These are phyloP conservation scores for Phrynosoma platyrhinos DNA, from an alignment of 2,113 vertebrate genomes.

Conservation along the genomic window DNA sequence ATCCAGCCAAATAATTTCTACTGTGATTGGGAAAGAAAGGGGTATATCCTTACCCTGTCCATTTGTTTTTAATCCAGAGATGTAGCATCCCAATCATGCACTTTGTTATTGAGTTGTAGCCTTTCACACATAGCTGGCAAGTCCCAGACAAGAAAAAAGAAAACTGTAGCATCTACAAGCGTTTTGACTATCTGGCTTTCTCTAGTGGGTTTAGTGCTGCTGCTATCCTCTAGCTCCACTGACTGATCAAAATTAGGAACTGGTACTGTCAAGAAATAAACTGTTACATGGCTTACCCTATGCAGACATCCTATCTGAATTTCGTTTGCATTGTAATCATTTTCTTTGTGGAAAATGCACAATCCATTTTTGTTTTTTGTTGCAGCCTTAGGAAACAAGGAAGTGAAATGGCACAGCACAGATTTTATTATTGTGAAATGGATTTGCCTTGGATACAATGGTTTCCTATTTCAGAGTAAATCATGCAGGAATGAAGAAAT, in stretches of 20 bases:
- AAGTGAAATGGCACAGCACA: constrained; percentile 19
- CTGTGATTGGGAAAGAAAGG: background rate
- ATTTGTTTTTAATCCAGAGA: background rate
- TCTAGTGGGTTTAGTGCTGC: constrained; percentile 43
- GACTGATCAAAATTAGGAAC: constrained; percentile 71
- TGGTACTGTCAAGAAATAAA: constrained; percentile 56
- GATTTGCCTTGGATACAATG: constrained; percentile 42
- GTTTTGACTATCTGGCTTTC: background rate
- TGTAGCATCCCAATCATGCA: background rate
- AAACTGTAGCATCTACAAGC: background rate
- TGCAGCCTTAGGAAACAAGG: constrained; percentile 16
- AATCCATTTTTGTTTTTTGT: constrained; percentile 34
- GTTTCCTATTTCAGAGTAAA: constrained; percentile 33
- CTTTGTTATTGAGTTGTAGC: background rate
- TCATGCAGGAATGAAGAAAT: background rate
- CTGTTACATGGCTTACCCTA: constrained; percentile 48
- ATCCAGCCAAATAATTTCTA: background rate
- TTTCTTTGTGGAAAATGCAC: background rate
- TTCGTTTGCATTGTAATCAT: constrained; percentile 25
- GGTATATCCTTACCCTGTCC: background rate
- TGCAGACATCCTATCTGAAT: background rate
- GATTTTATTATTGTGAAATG: constrained; percentile 34
- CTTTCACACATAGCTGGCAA: background rate
- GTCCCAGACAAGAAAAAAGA: background rate
- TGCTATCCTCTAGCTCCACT: constrained; percentile 71